Base-by-base conservation (phyloP, 2,113 vertebrate species). In the Pseudorasbora parva region DNA sequence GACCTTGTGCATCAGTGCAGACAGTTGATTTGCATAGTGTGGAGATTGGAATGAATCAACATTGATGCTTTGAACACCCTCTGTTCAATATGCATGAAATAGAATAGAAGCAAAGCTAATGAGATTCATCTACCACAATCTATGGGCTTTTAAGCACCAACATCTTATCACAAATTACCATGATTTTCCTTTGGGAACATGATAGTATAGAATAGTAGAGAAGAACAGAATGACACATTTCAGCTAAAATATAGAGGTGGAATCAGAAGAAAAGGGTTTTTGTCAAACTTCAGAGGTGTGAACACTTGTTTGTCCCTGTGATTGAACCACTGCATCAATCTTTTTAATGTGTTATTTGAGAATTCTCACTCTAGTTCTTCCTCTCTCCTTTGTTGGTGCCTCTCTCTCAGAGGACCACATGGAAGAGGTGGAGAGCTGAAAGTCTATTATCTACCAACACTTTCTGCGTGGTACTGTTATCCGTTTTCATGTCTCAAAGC, bases 11-110 rank as follows among this genome's bases (percentile, higher is more conserved):
- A 41, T 85, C 76, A 89, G 82, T 74, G 27, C 17, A 0, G 74
- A 9, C 15, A 19, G 15, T 33, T 54, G 23, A 37, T 78, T 62
- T 64, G 64, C 43, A 66, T 33, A 27, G 72, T 82, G 60, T 51
- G 82, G 87, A 84, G 75, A 86, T 85, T 84, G 69, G 60, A 88
- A 86, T 88, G 89, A 88, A 86, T 93, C 87, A 11, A 23, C 25
- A 78, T 72, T 75, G 80, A 33, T 14, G 60, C 84, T 90, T 89
- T 83, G 85, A 90, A 91, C 25, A 21, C 79, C 82, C 86, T 84
- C 74, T 47, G 47, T 84, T 82, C 86, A 86, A 85, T 82, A 82
- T 43, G 83, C 85, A 81, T 86, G 81, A 90, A 88, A 86, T 77
- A 85, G 59, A 86, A 59, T 82, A 57, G 15, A 78, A 49, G 83